A percentile compares a stretch with the other conserved stretches of the same genome.
phyloP scores from a whole-genome alignment of 2,888 invertebrate species.

The Galerucella nymphaeae region DNA sequence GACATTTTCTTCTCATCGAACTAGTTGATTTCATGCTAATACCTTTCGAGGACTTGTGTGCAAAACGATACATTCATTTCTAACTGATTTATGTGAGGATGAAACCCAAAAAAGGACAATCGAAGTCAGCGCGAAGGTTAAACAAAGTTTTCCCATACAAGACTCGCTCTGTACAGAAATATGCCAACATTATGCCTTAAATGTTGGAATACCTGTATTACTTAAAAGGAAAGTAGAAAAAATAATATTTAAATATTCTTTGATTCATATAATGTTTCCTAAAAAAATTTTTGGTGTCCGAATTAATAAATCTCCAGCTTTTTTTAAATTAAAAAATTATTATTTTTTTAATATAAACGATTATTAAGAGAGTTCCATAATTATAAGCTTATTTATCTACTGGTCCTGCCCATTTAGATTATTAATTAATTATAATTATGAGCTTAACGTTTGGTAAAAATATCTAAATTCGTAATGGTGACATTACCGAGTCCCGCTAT shows the following conservation, averaged over 20 bases:
- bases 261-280: neutral
- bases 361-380: no score
- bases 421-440: neutral
- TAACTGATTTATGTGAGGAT: conserved; percentile 29
- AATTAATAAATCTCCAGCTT: no score
- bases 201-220: conserved; percentile 5
- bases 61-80: conserved; percentile 9
- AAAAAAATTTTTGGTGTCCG: no score
- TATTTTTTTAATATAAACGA: no score
- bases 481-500: neutral
- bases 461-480: neutral
- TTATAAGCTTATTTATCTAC: neutral
- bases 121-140: conserved; percentile 24
- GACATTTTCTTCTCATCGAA: conserved; percentile 1
- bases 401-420: neutral
- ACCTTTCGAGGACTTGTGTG: conserved; percentile 19
- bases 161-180: conserved; percentile 13
- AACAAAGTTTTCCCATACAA: conserved; percentile 19
- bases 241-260: neutral
- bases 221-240: neutral
- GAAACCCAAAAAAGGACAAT: conserved; percentile 30
- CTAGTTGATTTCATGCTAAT: conserved; percentile 7
- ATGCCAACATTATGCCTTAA: conserved; percentile 21
- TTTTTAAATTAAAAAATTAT: no score
- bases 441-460: neutral